A percentile compares a stretch with the other conserved stretches of the same genome.
Evolutionary conservation across 2,797 vertebrate species (phyloP).

Genomic region (Microctenopoma stevenorrisi): DNA sequence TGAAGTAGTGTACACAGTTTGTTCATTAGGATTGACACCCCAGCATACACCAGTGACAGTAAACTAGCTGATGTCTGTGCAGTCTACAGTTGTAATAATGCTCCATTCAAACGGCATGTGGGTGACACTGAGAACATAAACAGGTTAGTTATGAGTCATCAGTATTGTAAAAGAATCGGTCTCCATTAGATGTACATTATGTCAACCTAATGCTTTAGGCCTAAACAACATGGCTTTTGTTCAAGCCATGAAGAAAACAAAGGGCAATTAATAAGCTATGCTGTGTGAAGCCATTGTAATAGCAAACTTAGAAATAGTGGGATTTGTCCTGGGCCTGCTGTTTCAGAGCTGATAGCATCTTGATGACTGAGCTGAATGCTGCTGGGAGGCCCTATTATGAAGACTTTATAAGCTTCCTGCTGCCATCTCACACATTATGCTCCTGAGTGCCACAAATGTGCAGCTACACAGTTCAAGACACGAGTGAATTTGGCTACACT

Average conservation of each 20-base stretch:
- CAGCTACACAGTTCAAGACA: conserved; percentile 33
- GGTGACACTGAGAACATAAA: neutral
- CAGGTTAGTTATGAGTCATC: conserved; percentile 12
- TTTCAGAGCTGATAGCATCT: conserved; percentile 73
- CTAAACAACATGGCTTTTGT: conserved; percentile 71
- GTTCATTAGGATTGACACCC: conserved; percentile 7
- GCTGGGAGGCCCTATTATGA: conserved; percentile 61
- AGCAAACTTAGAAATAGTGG: conserved; percentile 60
- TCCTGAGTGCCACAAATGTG: conserved; percentile 41
- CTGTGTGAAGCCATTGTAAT: conserved; percentile 57
- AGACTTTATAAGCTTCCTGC: conserved; percentile 71
- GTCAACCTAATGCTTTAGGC: conserved; percentile 12
- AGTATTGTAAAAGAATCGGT: neutral
- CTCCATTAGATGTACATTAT: conserved; percentile 17
- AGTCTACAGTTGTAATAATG: conserved; percentile 18
- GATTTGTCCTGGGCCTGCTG: conserved; percentile 69
- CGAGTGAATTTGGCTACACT: conserved; percentile 32
- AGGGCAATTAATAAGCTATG: conserved; percentile 57
- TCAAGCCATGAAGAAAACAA: conserved; percentile 63
- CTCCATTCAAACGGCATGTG: conserved; percentile 1
- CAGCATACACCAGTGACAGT: neutral
- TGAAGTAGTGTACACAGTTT: neutral
- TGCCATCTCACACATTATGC: conserved; percentile 56
- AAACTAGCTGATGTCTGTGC: conserved; percentile 9
- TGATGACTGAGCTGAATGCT: conserved; percentile 67